phyloP scores from a whole-genome alignment of 1,140 invertebrate genomes.

The Liolophura sinensis region DNA sequence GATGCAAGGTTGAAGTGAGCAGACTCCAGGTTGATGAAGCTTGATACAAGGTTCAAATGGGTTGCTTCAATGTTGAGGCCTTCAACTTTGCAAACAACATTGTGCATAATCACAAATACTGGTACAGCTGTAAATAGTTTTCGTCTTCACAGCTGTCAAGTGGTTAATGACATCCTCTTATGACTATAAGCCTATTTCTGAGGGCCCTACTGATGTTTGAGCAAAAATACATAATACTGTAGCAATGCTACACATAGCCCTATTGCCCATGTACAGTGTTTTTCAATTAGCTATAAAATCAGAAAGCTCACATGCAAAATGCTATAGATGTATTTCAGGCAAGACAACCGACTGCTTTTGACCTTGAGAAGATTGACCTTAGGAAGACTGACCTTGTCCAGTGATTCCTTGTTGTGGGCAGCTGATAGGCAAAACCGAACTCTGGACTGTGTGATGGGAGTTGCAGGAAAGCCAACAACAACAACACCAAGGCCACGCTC shows the following conservation, averaged over 20 bases:
- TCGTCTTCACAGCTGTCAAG: too few relatives aligned
- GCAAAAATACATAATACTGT: not conserved
- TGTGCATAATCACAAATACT: too few relatives aligned
- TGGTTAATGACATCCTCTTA: too few relatives aligned
- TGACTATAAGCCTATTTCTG: not conserved
- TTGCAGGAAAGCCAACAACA: slow-evolving; percentile 97
- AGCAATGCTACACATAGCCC: not conserved
- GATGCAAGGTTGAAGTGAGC: too few relatives aligned
- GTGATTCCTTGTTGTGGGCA: slow-evolving; percentile 91
- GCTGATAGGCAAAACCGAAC: slow-evolving; percentile 96
- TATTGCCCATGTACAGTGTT: not conserved
- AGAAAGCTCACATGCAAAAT: slow-evolving; percentile 3
- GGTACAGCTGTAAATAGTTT: too few relatives aligned
- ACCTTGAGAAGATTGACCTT: too few relatives aligned
- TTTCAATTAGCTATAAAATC: not conserved
- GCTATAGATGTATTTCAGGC: too few relatives aligned
- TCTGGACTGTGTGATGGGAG: slow-evolving; percentile 90
- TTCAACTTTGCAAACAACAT: too few relatives aligned
- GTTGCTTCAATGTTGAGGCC: too few relatives aligned
- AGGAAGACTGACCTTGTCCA: slow-evolving; percentile 74
- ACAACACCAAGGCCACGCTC: slow-evolving; percentile 86
- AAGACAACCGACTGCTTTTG: too few relatives aligned
- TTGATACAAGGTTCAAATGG: too few relatives aligned
- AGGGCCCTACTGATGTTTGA: not conserved
- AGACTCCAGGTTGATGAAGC: too few relatives aligned